Evolutionary conservation across 2,888 invertebrate species (phyloP).

Genomic region (Villa cingulata): DNA sequence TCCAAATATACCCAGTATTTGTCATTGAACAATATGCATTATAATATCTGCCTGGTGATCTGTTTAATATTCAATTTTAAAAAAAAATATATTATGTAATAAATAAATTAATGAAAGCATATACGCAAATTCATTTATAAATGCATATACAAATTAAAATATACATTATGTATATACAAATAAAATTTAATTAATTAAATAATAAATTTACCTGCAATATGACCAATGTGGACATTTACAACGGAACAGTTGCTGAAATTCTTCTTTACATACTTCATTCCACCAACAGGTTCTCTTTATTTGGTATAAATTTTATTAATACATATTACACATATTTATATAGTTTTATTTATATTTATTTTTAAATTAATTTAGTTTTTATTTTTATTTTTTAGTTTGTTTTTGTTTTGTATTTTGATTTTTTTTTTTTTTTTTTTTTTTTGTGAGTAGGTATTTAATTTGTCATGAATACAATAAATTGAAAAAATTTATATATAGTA

Average conservation of each 20-base stretch:
- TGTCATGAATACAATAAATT: too few species aligned
- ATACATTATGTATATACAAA: too few species aligned
- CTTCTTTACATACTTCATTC: conserved; percentile 87
- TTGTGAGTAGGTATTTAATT: too few species aligned
- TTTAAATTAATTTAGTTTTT: too few species aligned
- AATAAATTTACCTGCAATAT: conserved; percentile 49
- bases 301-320: too few species aligned
- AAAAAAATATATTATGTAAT: neutral
- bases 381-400: too few species aligned
- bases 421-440: neutral
- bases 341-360: too few species aligned
- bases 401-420: too few species aligned
- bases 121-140: neutral
- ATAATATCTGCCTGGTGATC: conserved; percentile 74
- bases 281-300: conserved; percentile 81
- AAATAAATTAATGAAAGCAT: neutral
- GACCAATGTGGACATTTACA: conserved; percentile 83
- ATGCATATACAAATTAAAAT: too few species aligned
- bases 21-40: conserved; percentile 85
- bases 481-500: too few species aligned
- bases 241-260: conserved; percentile 72
- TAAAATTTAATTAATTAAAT: too few species aligned
- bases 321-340: too few species aligned
- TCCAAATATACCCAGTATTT: conserved; percentile 82
- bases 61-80: conserved; percentile 13